Conservation (phyloP, 2,888 invertebrate species). For the Chaitophorus viminalis region DNA sequence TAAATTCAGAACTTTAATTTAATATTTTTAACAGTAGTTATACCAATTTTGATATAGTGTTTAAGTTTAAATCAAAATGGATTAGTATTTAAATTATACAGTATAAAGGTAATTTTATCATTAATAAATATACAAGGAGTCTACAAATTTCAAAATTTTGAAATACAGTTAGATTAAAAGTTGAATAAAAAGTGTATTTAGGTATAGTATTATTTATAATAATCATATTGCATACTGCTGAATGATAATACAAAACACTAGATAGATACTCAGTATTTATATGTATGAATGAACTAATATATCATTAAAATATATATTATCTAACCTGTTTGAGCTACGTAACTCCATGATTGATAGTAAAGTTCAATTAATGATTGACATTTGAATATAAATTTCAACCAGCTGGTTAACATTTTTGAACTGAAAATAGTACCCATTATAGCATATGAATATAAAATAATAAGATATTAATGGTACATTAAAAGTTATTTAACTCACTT, state of each 20-base stretch:
- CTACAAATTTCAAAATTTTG: too few species aligned
- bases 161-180: too few species aligned
- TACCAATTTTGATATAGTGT: too few species aligned
- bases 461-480: background rate
- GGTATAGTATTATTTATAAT: too few species aligned
- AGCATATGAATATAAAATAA: background rate
- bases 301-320: background rate
- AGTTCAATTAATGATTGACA: conserved; percentile 81
- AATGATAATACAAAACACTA: background rate
- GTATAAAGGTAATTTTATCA: too few species aligned
- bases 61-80: too few species aligned
- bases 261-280: too few species aligned
- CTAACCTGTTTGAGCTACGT: conserved; percentile 88
- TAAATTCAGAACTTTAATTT: conserved; percentile 53
- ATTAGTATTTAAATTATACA: too few species aligned
- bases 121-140: too few species aligned
- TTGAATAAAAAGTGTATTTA: too few species aligned
- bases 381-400: conserved; percentile 93
- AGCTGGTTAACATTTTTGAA: conserved; percentile 88
- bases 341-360: conserved; percentile 92
- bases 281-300: background rate
- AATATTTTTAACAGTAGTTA: too few species aligned
- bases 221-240: too few species aligned
- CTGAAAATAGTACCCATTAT: conserved; percentile 70
- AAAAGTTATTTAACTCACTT: conserved; percentile 76